Conservation (phyloP, 1,140 invertebrate species). For the Eupeodes corollae region DNA sequence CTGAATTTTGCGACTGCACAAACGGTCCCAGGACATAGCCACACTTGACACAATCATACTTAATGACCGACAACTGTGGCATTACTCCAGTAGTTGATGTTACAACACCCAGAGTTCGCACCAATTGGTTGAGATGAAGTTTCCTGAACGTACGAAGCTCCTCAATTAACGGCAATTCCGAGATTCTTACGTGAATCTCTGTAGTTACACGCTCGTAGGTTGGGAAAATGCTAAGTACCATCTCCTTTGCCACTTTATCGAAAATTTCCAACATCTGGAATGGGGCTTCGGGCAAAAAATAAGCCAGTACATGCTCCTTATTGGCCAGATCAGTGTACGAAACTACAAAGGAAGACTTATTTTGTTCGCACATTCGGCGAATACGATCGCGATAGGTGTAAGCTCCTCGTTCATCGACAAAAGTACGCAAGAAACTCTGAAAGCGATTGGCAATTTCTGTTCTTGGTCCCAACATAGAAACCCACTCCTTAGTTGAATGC, state of each 20-base stretch:
- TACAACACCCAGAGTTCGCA: conserved; percentile 91
- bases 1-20: conserved; percentile 82
- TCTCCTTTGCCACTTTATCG: conserved; percentile 88
- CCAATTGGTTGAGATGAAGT: conserved; percentile 89
- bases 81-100: conserved; percentile 91
- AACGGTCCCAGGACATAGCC: conserved; percentile 92
- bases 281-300: conserved; percentile 95
- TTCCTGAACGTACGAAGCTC: conserved; percentile 91
- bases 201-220: conserved; percentile 88
- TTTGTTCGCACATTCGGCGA: conserved; percentile 87
- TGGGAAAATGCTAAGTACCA: conserved; percentile 90
- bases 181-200: conserved; percentile 90
- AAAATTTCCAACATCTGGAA: conserved; percentile 92
- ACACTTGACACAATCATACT: conserved; percentile 97
- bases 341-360: conserved; percentile 82
- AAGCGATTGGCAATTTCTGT: conserved; percentile 96
- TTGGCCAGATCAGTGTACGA: conserved; percentile 85
- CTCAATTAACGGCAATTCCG: conserved; percentile 90
- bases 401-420: conserved; percentile 73
- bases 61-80: conserved; percentile 89
- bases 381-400: conserved; percentile 91
- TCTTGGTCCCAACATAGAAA: conserved; percentile 86
- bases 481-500: conserved; percentile 87
- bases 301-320: conserved; percentile 86
- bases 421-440: conserved; percentile 88